phyloP scores from a whole-genome alignment of 2,797 vertebrate genomes.

The Cossypha caffra region DNA sequence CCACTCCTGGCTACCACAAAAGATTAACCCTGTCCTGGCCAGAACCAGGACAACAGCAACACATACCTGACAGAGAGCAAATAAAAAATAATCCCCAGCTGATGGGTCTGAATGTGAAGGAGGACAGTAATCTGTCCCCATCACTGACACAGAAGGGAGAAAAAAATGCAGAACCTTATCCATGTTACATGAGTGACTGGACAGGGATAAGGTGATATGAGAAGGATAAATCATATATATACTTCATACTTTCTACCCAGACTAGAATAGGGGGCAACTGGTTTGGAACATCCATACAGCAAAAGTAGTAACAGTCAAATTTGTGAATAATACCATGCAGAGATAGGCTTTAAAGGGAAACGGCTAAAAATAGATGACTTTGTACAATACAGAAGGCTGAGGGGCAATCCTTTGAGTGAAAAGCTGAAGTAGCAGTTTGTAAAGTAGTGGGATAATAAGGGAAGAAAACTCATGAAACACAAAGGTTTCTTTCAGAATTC shows the following conservation, averaged over 20 bases:
- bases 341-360: not conserved
- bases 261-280: not conserved
- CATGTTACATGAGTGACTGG: not conserved
- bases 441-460: not conserved
- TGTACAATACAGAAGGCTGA: not conserved
- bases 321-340: not conserved
- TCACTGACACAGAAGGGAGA: not conserved
- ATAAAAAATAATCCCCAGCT: not conserved
- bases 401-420: not conserved
- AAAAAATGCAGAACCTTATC: not conserved
- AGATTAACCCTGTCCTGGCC: not conserved
- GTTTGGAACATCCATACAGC: not conserved
- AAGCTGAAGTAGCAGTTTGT: conserved; percentile 23
- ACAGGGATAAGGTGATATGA: not conserved
- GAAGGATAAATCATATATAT: not conserved
- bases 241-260: not conserved
- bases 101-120: not conserved
- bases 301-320: not conserved
- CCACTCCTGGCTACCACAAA: not conserved
- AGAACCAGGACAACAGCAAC: not conserved
- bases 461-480: not conserved
- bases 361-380: conserved; percentile 39
- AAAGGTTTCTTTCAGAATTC: conserved; percentile 42
- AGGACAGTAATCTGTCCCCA: not conserved
- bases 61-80: not conserved